These are phyloP conservation scores for Phoxinus phoxinus DNA, from an alignment of 2,113 vertebrate genomes.

Conservation along the genomic window DNA sequence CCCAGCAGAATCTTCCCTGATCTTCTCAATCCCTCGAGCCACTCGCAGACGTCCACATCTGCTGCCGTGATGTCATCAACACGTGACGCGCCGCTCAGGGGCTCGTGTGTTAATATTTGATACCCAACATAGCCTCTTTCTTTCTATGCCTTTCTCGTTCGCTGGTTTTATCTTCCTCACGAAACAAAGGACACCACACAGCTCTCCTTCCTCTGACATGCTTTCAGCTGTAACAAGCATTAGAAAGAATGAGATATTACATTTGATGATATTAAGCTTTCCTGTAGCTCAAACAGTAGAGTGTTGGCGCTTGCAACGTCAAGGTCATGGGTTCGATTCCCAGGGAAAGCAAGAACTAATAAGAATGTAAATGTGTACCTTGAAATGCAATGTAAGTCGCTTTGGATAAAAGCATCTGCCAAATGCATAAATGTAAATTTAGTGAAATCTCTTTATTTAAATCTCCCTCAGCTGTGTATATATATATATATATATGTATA, in stretches of 20 bases:
- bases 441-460: too few relatives aligned
- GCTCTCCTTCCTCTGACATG: neutral
- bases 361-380: too few relatives aligned
- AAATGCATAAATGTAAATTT: too few relatives aligned
- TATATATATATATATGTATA: too few relatives aligned
- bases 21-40: slow-evolving; percentile 46
- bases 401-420: too few relatives aligned
- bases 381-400: too few relatives aligned
- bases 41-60: slow-evolving; percentile 47
- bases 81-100: slow-evolving; percentile 42
- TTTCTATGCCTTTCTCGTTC: neutral
- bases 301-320: too few relatives aligned
- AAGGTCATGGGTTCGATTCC: too few relatives aligned
- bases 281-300: too few relatives aligned
- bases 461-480: too few relatives aligned
- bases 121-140: slow-evolving; percentile 49
- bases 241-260: neutral
- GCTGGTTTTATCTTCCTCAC: neutral
- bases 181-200: neutral
- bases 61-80: slow-evolving; percentile 59
- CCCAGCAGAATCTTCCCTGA: slow-evolving; percentile 18
- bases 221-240: neutral
- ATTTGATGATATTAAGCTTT: too few relatives aligned
- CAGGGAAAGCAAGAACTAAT: too few relatives aligned
- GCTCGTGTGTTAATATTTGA: slow-evolving; percentile 68